These are phyloP conservation scores for Bovichtus variegatus DNA, from an alignment of 2,797 vertebrate genomes.

Conservation along the genomic window DNA sequence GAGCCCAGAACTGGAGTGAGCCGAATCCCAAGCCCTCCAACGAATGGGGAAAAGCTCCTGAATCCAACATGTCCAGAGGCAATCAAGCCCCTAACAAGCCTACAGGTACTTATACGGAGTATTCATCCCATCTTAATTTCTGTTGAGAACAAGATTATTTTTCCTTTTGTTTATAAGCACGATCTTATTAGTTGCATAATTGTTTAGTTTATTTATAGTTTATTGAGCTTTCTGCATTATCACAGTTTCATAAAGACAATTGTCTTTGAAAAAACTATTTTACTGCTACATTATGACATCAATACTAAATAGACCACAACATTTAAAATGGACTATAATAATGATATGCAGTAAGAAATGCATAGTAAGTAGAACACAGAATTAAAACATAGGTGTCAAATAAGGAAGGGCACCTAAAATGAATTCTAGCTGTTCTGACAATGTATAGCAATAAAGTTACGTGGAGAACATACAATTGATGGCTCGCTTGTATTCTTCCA, in stretches of 20 bases:
- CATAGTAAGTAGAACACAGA: background rate
- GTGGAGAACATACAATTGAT: background rate
- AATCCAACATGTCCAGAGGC: constrained; percentile 86
- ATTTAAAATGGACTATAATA: too few relatives aligned
- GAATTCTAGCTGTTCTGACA: background rate
- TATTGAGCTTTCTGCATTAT: too few relatives aligned
- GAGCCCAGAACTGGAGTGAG: constrained; percentile 90
- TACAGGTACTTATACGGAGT: constrained; percentile 63
- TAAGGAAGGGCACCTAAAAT: background rate
- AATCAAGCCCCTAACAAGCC: constrained; percentile 86
- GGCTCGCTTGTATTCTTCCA: constrained; percentile 1
- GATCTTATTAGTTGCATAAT: background rate
- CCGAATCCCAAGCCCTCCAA: constrained; percentile 84
- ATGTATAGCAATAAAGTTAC: background rate
- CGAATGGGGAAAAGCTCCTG: constrained; percentile 91
- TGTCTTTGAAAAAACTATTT: too few relatives aligned
- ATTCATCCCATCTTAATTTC: background rate
- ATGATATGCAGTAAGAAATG: too few relatives aligned
- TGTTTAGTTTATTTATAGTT: background rate
- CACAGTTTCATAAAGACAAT: too few relatives aligned
- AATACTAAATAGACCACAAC: too few relatives aligned
- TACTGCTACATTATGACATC: too few relatives aligned
- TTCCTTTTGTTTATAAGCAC: background rate
- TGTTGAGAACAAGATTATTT: background rate
- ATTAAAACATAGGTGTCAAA: background rate